phyloP scores from a whole-genome alignment of 2,113 vertebrate species.

The Ciconia stormi region DNA sequence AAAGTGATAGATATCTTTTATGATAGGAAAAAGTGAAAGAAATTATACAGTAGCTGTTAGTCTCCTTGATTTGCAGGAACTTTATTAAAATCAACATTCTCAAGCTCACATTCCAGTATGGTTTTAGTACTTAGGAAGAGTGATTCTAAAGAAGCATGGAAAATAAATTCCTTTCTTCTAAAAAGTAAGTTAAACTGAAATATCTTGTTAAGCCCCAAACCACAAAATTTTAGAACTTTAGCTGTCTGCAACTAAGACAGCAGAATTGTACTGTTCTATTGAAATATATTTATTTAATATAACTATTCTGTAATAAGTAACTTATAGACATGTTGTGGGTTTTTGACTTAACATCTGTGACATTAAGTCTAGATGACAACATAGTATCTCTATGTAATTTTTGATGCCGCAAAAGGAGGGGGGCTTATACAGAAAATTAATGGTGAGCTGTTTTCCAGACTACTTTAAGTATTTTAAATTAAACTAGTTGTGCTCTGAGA shows the following conservation, averaged over 20 bases:
- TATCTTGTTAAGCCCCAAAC: neutral
- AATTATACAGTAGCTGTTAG: conserved; percentile 31
- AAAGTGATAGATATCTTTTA: neutral
- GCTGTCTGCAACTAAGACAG: neutral
- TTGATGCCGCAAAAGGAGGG: neutral
- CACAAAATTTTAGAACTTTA: neutral
- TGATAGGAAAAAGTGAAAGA: neutral
- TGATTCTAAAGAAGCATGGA: neutral
- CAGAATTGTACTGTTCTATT: neutral
- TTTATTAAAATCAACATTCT: conserved; percentile 12
- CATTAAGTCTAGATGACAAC: neutral
- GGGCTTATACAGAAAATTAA: neutral
- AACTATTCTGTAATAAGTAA: neutral
- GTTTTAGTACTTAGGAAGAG: conserved; percentile 44
- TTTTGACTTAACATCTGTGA: neutral
- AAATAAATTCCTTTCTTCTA: neutral
- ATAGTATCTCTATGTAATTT: neutral
- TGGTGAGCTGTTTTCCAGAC: neutral
- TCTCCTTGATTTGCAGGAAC: conserved; percentile 53
- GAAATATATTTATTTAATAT: neutral
- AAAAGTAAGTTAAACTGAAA: conserved; percentile 31
- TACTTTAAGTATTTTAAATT: neutral
- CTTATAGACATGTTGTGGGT: neutral
- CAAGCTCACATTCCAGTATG: conserved; percentile 22
- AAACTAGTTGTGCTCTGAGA: neutral